A percentile compares a stretch with the other conserved stretches of the same genome.
Conservation (phyloP, 2,113 vertebrate genomes). For the Oceanodroma tethys region DNA sequence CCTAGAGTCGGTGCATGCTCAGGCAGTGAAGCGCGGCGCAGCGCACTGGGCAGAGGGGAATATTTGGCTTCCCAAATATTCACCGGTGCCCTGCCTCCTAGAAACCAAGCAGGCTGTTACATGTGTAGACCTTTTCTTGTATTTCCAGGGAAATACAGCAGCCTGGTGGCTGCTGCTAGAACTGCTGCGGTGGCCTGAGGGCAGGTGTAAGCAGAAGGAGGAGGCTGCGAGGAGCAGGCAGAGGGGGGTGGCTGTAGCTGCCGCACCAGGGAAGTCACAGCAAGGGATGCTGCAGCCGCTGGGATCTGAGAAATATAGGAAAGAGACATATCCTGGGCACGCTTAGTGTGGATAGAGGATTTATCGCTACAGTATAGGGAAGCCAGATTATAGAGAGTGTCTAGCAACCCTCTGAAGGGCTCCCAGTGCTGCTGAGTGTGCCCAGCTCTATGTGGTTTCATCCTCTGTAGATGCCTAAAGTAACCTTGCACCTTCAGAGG, state of each 20-base stretch:
- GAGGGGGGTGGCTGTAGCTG: background rate
- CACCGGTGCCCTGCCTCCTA: background rate
- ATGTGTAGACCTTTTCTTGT: background rate
- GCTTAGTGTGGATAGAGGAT: background rate
- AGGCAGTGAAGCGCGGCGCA: background rate
- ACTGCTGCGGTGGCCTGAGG: background rate
- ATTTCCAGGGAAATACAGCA: constrained; percentile 67
- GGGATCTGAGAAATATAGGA: background rate
- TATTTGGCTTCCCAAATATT: background rate
- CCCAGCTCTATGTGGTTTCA: background rate
- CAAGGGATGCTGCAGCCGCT: background rate
- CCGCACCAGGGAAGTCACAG: background rate
- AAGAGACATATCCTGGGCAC: background rate
- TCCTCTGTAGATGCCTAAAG: background rate
- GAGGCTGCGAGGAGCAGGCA: background rate
- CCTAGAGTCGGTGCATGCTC: background rate
- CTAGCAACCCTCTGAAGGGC: background rate
- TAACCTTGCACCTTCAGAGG: background rate
- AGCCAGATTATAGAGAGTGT: background rate
- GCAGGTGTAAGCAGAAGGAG: background rate
- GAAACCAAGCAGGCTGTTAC: background rate
- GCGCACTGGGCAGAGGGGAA: fast-evolving
- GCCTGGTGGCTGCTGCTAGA: constrained; percentile 52
- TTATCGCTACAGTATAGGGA: background rate
- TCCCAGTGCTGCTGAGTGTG: background rate